Evolutionary conservation across 2,888 invertebrate genomes (phyloP).

Genomic region (Dryobotodes eremita): DNA sequence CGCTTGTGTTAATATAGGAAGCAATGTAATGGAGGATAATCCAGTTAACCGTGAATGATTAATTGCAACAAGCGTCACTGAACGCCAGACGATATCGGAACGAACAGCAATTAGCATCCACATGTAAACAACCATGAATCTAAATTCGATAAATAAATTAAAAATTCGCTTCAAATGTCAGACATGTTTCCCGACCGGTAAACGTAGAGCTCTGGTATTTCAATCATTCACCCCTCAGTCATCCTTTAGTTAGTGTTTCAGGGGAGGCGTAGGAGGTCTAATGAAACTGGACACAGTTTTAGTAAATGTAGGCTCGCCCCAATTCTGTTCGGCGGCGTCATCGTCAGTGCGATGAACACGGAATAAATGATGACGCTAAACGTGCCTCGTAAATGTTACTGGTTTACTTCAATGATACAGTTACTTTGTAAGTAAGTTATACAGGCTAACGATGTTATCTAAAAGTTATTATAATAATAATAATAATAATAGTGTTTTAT

Average conservation of each 20-base stretch:
- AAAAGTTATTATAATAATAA: too few species aligned
- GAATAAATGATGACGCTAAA: conserved; percentile 68
- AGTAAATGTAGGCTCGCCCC: conserved; percentile 67
- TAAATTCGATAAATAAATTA: conserved; percentile 41
- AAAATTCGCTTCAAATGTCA: conserved; percentile 45
- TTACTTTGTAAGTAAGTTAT: conserved; percentile 39
- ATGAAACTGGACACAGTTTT: conserved; percentile 61
- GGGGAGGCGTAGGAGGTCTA: conserved; percentile 48
- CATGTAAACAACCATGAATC: conserved; percentile 52
- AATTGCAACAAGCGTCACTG: conserved; percentile 55
- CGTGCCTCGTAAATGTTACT: conserved; percentile 55
- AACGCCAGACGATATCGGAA: conserved; percentile 46
- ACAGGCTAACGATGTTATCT: conserved; percentile 36
- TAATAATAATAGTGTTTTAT: too few species aligned
- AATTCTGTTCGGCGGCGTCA: conserved; percentile 63
- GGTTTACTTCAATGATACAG: conserved; percentile 45
- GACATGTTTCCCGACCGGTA: conserved; percentile 25
- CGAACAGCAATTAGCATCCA: conserved; percentile 57
- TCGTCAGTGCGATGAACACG: conserved; percentile 65
- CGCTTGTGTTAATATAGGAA: conserved; percentile 28
- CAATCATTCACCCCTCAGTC: conserved; percentile 5
- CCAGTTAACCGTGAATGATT: conserved; percentile 62
- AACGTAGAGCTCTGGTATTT: conserved; percentile 36
- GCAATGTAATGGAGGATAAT: conserved; percentile 21
- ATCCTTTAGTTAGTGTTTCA: conserved; percentile 10